These are phyloP conservation scores for Rhinogobius similis DNA, from an alignment of 2,113 vertebrate species.

Conservation along the genomic window DNA sequence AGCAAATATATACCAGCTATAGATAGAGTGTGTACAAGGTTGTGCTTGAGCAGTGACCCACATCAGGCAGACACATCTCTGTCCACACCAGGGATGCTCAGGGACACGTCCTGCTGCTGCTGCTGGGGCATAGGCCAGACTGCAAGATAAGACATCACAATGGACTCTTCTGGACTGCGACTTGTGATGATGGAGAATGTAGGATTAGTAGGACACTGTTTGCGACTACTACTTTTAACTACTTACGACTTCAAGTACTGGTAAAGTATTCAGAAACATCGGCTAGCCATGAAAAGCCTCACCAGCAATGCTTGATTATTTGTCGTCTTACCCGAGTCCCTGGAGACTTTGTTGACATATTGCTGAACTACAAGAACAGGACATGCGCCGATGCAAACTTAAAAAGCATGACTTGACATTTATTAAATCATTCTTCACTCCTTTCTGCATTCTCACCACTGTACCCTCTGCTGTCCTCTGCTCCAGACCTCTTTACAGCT, in stretches of 20 bases:
- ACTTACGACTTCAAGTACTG: background rate
- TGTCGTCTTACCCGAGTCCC: background rate
- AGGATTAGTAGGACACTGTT: too few relatives aligned
- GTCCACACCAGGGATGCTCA: slow-evolving; percentile 35
- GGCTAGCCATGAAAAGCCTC: background rate
- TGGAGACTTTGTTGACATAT: background rate
- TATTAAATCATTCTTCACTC: slow-evolving; percentile 28
- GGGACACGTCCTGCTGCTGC: slow-evolving; percentile 44
- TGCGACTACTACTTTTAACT: too few relatives aligned
- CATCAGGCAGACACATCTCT: slow-evolving; percentile 52
- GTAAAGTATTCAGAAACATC: background rate
- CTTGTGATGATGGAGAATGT: background rate
- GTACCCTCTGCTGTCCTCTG: slow-evolving; percentile 28
- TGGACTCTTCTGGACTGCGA: background rate
- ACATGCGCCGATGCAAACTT: background rate
- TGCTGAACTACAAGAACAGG: slow-evolving; percentile 3
- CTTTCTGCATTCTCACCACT: slow-evolving; percentile 34
- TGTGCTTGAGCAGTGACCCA: slow-evolving; percentile 54
- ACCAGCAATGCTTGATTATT: too few relatives aligned
- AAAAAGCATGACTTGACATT: slow-evolving; percentile 22
- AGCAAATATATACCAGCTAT: slow-evolving; percentile 5
- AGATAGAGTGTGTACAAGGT: slow-evolving; percentile 8
- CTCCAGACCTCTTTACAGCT: slow-evolving; percentile 25
- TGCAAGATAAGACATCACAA: slow-evolving; percentile 15
- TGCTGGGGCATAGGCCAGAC: slow-evolving; percentile 34